These are phyloP conservation scores for Eutrigla gurnardus DNA, from an alignment of 2,797 vertebrate genomes.

Conservation along the genomic window DNA sequence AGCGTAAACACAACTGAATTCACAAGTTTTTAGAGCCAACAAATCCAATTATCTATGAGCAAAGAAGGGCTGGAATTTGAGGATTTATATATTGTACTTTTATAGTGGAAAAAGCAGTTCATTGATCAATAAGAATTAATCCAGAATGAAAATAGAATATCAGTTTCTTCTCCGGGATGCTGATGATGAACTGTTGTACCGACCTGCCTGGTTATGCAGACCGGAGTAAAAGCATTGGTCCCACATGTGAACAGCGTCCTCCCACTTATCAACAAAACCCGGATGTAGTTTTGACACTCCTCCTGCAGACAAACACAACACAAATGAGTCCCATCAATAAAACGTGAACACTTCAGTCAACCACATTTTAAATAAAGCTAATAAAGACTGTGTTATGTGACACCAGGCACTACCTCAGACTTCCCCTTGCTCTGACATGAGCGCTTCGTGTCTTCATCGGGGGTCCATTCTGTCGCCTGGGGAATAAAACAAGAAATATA, in stretches of 20 bases:
- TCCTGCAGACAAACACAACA: constrained; percentile 80
- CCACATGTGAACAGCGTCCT: constrained; percentile 92
- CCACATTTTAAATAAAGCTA: background rate
- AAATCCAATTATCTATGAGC: background rate
- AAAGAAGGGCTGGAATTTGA: background rate
- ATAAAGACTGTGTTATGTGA: background rate
- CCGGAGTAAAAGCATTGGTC: constrained; percentile 93
- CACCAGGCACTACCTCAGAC: constrained; percentile 85
- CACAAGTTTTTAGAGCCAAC: background rate
- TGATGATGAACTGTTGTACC: constrained; percentile 27
- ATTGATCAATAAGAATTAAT: too few relatives aligned
- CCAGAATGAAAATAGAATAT: too few relatives aligned
- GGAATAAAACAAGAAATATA: background rate
- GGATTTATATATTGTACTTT: background rate
- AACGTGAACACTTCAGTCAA: background rate
- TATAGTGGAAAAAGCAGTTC: too few relatives aligned
- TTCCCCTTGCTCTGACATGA: constrained; percentile 98
- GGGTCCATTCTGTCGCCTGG: constrained; percentile 91
- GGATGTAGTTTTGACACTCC: constrained; percentile 97
- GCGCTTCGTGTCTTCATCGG: constrained; percentile 90
- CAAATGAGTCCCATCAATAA: background rate
- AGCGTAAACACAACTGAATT: background rate
- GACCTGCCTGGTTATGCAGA: constrained; percentile 93
- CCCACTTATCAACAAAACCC: constrained; percentile 91
- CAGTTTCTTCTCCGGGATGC: too few relatives aligned